A percentile compares a stretch with the other conserved stretches of the same genome.
Evolutionary conservation across 2,113 vertebrate genomes (phyloP).

Genomic region (Scalopus aquaticus): DNA sequence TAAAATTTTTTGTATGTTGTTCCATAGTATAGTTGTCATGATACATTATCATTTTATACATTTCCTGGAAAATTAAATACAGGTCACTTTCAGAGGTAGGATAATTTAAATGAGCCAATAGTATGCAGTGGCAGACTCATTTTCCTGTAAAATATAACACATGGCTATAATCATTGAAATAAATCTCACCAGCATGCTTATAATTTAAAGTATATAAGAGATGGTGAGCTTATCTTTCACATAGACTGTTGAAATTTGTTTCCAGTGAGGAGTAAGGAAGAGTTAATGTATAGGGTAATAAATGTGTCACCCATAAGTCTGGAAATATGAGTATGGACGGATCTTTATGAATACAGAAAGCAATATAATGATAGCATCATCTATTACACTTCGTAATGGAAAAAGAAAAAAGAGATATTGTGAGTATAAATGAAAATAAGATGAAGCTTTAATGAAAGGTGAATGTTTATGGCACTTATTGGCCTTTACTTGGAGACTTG

Average conservation of each 20-base stretch:
- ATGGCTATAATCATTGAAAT: constrained; percentile 57
- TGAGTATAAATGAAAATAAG: constrained; percentile 29
- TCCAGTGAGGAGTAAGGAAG: constrained; percentile 49
- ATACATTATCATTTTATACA: not conserved
- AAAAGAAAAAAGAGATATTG: constrained; percentile 24
- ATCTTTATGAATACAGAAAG: constrained; percentile 51
- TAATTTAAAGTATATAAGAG: constrained; percentile 36
- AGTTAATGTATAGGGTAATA: constrained; percentile 62
- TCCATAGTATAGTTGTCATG: not conserved
- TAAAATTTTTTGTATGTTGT: not conserved
- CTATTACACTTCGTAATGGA: constrained; percentile 48
- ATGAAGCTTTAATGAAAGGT: not conserved
- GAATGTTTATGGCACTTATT: constrained; percentile 19
- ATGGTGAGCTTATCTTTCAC: constrained; percentile 46
- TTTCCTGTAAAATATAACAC: constrained; percentile 4
- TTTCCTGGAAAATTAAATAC: constrained; percentile 48
- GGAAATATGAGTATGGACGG: not conserved
- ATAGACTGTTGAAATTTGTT: constrained; percentile 49
- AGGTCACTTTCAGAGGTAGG: constrained; percentile 27
- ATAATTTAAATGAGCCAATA: constrained; percentile 36
- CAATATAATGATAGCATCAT: constrained; percentile 56
- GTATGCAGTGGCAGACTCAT: not conserved
- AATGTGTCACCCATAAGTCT: constrained; percentile 44
- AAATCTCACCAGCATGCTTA: constrained; percentile 44
- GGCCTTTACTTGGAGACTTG: not conserved